A percentile compares a stretch with the other conserved stretches of the same genome.
These are phyloP conservation scores for Morpho deidamia DNA, from an alignment of 2,888 invertebrate genomes.

Conservation along the genomic window DNA sequence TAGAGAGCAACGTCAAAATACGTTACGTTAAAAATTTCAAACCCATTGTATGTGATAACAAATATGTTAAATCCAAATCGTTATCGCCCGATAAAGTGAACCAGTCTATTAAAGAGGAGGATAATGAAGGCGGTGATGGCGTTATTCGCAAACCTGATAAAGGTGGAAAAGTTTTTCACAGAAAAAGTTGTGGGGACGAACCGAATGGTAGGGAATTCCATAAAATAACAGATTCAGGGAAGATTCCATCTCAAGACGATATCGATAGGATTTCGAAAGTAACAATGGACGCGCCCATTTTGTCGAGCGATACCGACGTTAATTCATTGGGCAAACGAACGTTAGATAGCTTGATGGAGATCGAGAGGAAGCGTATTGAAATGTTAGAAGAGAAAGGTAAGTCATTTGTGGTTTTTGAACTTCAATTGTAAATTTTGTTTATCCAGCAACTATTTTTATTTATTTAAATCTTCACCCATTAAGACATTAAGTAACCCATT, in stretches of 20 bases:
- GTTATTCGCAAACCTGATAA: slow-evolving; percentile 14
- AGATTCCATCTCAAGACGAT: slow-evolving; percentile 89
- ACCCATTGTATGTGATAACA: slow-evolving; percentile 51
- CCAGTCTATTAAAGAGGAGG: slow-evolving; percentile 47
- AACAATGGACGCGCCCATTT: slow-evolving; percentile 89
- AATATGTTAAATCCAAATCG: slow-evolving; percentile 65
- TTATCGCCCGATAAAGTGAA: slow-evolving; percentile 57
- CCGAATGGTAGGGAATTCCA: slow-evolving; percentile 52
- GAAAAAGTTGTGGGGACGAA: slow-evolving; percentile 72
- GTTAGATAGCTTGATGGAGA: slow-evolving; percentile 91
- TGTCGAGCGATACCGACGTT: slow-evolving; percentile 82
- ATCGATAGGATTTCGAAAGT: slow-evolving; percentile 93
- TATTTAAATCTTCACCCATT: too few relatives aligned
- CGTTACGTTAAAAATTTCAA: slow-evolving; percentile 65
- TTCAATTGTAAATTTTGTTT: too few relatives aligned
- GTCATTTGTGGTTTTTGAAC: slow-evolving; percentile 1
- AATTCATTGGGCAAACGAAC: slow-evolving; percentile 86
- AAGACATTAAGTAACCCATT: too few relatives aligned
- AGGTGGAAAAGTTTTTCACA: slow-evolving; percentile 40
- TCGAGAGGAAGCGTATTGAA: slow-evolving; percentile 90
- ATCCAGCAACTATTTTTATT: too few relatives aligned
- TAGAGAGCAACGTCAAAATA: slow-evolving; percentile 37
- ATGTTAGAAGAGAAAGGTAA: slow-evolving; percentile 94
- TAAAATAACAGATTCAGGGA: slow-evolving; percentile 57
- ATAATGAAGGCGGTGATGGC: slow-evolving; percentile 13